phyloP scores from a whole-genome alignment of 1,140 invertebrate genomes.

The Carcinoscorpius rotundicauda region DNA sequence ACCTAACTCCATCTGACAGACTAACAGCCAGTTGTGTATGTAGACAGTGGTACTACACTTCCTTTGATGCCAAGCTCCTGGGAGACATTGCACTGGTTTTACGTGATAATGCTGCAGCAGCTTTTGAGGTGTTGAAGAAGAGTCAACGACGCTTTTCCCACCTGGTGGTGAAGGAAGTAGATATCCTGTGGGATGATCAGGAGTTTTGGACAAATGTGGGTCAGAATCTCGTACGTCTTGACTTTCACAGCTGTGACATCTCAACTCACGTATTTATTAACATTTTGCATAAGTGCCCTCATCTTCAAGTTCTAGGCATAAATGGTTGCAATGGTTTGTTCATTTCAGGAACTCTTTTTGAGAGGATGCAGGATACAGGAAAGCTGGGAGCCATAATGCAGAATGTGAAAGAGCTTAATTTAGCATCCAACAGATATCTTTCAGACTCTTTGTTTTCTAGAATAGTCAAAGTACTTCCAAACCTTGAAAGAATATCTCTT shows the following conservation, averaged over 20 bases:
- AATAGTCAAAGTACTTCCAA: slow-evolving; percentile 45
- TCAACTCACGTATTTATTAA: slow-evolving; percentile 35
- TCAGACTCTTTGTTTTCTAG: slow-evolving; percentile 54
- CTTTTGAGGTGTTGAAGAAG: neutral
- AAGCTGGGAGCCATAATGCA: slow-evolving; percentile 38
- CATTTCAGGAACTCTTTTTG: slow-evolving; percentile 53
- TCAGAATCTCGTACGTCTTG: neutral
- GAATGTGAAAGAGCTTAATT: slow-evolving; percentile 43
- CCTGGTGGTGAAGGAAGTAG: neutral
- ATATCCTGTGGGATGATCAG: neutral
- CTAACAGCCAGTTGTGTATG: neutral
- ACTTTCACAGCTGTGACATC: slow-evolving; percentile 2
- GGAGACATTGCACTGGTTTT: neutral
- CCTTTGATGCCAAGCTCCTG: neutral
- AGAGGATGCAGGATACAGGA: slow-evolving; percentile 40
- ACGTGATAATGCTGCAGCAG: neutral
- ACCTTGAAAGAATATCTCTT: slow-evolving; percentile 14
- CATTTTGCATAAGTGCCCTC: slow-evolving; percentile 41
- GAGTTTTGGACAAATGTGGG: neutral
- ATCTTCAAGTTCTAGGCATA: slow-evolving; percentile 44
- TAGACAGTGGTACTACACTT: neutral
- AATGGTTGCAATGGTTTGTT: slow-evolving; percentile 51
- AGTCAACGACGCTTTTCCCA: neutral
- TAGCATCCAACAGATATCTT: slow-evolving; percentile 52
- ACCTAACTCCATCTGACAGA: neutral